These are phyloP conservation scores for Grammomys surdaster DNA, from an alignment of 2,113 vertebrate genomes.

Conservation along the genomic window DNA sequence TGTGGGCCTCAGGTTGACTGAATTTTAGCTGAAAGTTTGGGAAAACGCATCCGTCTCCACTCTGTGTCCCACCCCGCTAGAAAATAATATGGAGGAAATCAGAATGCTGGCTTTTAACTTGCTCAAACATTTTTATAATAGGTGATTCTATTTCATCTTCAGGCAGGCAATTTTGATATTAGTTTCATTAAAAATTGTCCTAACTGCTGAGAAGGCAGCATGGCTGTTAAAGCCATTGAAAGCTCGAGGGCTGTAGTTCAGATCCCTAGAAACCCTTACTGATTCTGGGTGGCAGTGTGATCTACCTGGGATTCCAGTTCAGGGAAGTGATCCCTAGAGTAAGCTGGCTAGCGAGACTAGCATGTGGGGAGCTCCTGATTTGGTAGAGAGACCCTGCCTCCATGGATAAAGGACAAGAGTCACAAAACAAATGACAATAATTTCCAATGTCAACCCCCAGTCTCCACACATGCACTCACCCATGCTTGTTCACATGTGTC, in stretches of 20 bases:
- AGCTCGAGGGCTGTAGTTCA: fast-evolving
- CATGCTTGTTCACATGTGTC: background rate
- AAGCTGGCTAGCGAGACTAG: too few relatives aligned
- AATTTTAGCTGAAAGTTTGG: background rate
- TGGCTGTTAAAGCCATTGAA: too few relatives aligned
- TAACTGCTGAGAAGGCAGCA: too few relatives aligned
- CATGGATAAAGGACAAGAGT: background rate
- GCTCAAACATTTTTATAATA: background rate
- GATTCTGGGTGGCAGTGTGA: background rate
- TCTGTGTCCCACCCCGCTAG: background rate
- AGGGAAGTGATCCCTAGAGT: background rate
- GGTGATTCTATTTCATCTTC: background rate
- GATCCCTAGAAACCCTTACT: background rate
- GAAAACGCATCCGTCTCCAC: background rate
- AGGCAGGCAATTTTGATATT: background rate
- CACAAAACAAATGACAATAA: background rate
- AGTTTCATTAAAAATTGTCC: background rate
- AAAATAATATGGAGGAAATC: background rate
- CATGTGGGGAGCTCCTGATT: background rate
- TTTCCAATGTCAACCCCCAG: background rate
- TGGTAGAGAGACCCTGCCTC: background rate
- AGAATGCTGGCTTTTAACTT: background rate
- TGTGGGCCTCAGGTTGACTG: background rate
- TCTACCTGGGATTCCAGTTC: background rate
- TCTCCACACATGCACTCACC: background rate